These are phyloP conservation scores for Muntiacus muntjak DNA, from an alignment of 2,113 vertebrate species.

Conservation along the genomic window DNA sequence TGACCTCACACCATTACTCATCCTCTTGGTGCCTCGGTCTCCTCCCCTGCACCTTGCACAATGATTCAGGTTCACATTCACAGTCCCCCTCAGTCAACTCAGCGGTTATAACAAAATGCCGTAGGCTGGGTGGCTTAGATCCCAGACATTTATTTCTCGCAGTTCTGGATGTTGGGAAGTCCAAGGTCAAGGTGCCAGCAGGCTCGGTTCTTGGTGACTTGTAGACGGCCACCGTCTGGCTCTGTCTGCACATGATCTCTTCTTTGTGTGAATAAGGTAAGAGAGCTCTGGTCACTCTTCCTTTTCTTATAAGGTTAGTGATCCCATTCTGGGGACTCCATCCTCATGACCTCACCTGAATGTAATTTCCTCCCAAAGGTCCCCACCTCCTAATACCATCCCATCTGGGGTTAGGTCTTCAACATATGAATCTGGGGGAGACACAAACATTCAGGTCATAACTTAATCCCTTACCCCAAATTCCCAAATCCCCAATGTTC, in stretches of 20 bases:
- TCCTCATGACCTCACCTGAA: neutral
- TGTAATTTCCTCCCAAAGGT: neutral
- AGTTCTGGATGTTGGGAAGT: neutral
- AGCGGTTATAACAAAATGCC: neutral
- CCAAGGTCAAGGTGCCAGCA: neutral
- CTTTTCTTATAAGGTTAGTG: neutral
- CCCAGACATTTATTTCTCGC: neutral
- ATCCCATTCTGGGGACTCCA: neutral
- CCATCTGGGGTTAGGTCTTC: neutral
- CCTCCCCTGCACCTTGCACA: no score
- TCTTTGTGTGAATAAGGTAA: neutral
- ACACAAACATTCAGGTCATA: neutral
- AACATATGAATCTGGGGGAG: no score
- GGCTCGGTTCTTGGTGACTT: neutral
- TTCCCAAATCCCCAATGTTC: neutral
- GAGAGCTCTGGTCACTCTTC: neutral
- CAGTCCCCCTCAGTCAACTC: neutral
- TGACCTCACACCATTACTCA: rapidly evolving
- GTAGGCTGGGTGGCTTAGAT: no score
- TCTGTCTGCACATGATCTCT: neutral
- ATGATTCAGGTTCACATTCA: neutral
- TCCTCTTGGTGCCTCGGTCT: neutral
- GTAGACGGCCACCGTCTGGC: neutral
- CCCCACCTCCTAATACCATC: neutral
- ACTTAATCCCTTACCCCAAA: neutral